Evolutionary conservation across 2,113 vertebrate species (phyloP), one percentile per base, ranked within the genome.

Genomic region (Philantomba maxwellii): DNA sequence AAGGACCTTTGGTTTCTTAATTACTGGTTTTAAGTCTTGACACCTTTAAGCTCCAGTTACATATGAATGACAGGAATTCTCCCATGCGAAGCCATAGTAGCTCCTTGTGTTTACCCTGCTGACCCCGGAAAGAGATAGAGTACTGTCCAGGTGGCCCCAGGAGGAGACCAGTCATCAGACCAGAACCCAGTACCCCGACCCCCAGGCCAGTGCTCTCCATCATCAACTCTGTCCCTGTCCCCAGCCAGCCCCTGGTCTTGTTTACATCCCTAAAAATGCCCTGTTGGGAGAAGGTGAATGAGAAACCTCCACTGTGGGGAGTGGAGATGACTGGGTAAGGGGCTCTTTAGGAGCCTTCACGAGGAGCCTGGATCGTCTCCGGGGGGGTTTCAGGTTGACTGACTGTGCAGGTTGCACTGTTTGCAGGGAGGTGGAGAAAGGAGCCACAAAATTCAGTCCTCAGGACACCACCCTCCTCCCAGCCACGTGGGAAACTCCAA

Each of bases 1-100:
- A 98, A 78, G 77, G 47, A n/a, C 19, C 47, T 53, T 81, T 81
- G 47, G 19, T 13, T 81, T 81, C 47, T 81, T 81, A 33, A 53
- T 90, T 86, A n/a, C 0, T 14, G 2, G 5, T 64, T 91, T 77
- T 36, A 23, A 82, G 21, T 57, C 39, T 84, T 82, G 64, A 62
- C 36, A 66, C 33, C 64, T 11, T 66, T 73, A 90, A 89, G 47
- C 16, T 49, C 30, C 2, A 21, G 0, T 86, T 77, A 19, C 49
- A 81, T 17, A 81, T 51, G 17, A 51, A 33, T 94, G 55, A 57
- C 43, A 62, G 57, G 51, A 86, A 36, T 33, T 25, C 15, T 87
- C 49, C 36, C 28, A 10, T 43, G 64, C 25, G 5, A 14, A 57
- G 11, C 45, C 55, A 7, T 12, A 25, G 23, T 39, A 19, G 53